A percentile compares a stretch with the other conserved stretches of the same genome.
Conservation (phyloP, 92 coral and sea anemone genomes). For the Palythoa heliodiscus region DNA sequence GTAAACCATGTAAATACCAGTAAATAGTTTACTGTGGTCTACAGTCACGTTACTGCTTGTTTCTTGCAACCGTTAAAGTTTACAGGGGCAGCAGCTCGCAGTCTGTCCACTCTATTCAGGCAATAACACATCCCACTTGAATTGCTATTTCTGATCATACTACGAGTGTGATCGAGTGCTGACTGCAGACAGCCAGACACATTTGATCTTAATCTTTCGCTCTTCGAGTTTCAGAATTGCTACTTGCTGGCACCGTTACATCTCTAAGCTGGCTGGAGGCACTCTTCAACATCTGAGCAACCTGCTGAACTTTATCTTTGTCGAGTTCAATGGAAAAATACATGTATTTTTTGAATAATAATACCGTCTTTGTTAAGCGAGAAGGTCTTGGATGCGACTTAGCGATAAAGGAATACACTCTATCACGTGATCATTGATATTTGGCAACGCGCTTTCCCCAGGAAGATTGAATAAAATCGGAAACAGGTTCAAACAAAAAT, state of each 20-base stretch:
- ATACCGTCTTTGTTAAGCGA: too few species aligned
- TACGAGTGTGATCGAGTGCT: not conserved
- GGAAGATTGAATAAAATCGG: too few species aligned
- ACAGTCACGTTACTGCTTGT: too few species aligned
- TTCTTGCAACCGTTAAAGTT: slow-evolving; percentile 4
- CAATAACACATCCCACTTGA: not conserved
- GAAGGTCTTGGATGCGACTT: too few species aligned
- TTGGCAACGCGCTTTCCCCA: too few species aligned
- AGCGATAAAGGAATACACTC: too few species aligned
- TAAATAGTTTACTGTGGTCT: too few species aligned
- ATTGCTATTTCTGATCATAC: slow-evolving; percentile 6
- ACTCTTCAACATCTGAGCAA: slow-evolving; percentile 11
- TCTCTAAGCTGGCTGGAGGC: slow-evolving; percentile 6
- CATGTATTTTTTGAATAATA: too few species aligned
- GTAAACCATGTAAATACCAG: too few species aligned
- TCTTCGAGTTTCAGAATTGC: slow-evolving; percentile 13
- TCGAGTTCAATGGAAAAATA: not conserved
- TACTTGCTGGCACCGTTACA: slow-evolving; percentile 18
- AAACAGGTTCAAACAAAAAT: too few species aligned
- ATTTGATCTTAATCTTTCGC: not conserved
- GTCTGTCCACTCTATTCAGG: slow-evolving; percentile 33
- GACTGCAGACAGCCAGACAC: slow-evolving; percentile 12
- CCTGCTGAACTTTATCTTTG: not conserved
- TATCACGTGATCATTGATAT: too few species aligned
- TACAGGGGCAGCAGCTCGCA: slow-evolving; percentile 51